phyloP scores from a whole-genome alignment of 2,113 vertebrate species.

The Ciconia stormi region DNA sequence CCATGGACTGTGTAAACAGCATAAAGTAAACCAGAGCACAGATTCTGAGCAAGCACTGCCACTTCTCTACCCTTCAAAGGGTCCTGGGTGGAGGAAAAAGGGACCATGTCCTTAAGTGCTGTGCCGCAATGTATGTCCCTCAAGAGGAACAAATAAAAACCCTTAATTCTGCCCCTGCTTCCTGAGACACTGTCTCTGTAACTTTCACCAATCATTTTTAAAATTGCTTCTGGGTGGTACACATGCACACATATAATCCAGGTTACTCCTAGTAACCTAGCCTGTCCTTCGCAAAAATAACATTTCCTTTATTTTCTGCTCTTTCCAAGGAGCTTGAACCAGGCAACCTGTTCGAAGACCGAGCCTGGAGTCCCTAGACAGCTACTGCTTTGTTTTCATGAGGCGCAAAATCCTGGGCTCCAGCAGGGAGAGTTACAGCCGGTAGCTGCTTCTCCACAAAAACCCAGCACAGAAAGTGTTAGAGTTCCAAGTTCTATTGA shows the following conservation, averaged over 20 bases:
- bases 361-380: rapidly evolving
- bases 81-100: not conserved
- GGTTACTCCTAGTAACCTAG: not conserved
- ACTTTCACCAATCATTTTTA: not conserved
- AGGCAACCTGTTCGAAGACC: not conserved
- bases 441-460: not conserved
- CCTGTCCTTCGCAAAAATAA: not conserved
- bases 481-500: not conserved
- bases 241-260: rapidly evolving
- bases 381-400: not conserved
- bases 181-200: not conserved
- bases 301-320: not conserved
- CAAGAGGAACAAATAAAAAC: not conserved
- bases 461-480: not conserved
- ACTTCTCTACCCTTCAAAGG: not conserved
- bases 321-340: not conserved
- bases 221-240: too few species aligned
- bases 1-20: not conserved
- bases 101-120: rapidly evolving
- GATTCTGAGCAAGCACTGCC: not conserved
- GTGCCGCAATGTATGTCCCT: not conserved
- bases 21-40: not conserved
- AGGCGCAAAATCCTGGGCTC: not conserved
- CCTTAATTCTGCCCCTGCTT: not conserved
- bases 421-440: not conserved